Conservation (phyloP, 2,888 invertebrate genomes). For the Panopea generosa region DNA sequence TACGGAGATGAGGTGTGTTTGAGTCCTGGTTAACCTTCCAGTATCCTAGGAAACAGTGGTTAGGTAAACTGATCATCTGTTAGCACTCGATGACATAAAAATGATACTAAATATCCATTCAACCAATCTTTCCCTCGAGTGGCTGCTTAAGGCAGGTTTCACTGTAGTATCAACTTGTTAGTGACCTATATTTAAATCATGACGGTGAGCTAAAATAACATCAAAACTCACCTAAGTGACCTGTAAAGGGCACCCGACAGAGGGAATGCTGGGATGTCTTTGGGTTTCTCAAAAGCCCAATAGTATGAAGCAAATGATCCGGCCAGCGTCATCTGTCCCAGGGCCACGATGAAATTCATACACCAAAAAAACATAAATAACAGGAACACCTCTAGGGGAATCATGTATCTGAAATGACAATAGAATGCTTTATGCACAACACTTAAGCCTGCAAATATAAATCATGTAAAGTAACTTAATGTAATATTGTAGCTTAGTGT, state of each 20-base stretch:
- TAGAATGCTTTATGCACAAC: neutral
- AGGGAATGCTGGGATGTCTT: constrained; percentile 94
- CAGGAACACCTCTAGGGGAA: constrained; percentile 82
- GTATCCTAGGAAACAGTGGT: too few relatives aligned
- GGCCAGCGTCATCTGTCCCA: constrained; percentile 95
- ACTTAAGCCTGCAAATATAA: neutral
- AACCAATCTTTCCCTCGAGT: too few relatives aligned
- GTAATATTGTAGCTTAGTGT: neutral
- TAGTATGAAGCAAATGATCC: constrained; percentile 91
- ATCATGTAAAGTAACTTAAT: neutral
- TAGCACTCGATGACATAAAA: too few relatives aligned
- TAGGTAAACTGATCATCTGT: too few relatives aligned
- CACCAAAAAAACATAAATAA: constrained; percentile 91
- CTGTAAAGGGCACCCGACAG: constrained; percentile 90
- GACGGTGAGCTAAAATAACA: too few relatives aligned
- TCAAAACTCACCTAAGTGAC: constrained; percentile 80
- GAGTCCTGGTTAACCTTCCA: too few relatives aligned
- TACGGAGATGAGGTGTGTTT: too few relatives aligned
- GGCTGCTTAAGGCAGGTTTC: too few relatives aligned
- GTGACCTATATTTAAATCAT: too few relatives aligned
- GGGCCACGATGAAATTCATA: constrained; percentile 95
- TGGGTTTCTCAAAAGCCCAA: constrained; percentile 92
- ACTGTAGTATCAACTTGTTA: too few relatives aligned
- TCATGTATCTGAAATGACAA: constrained; percentile 74
- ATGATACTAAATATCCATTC: too few relatives aligned